phyloP scores from a whole-genome alignment of 2,888 invertebrate species.

The Patella caerulea region DNA sequence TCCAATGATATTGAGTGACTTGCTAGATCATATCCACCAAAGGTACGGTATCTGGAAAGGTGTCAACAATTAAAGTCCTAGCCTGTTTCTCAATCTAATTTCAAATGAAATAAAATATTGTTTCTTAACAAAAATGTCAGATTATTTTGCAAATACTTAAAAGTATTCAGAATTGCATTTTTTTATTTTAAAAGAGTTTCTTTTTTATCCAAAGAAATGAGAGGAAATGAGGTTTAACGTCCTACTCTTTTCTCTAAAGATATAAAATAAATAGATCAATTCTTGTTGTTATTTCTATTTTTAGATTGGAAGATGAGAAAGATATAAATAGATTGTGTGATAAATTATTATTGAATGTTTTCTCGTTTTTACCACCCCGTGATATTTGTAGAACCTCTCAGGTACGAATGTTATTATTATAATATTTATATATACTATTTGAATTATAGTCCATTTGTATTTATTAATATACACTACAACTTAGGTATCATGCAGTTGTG shows the following conservation, averaged over 20 bases:
- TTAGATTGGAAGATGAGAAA: constrained; percentile 55
- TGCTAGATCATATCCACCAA: constrained; percentile 54
- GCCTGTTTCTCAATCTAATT: no score
- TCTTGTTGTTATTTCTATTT: constrained; percentile 15
- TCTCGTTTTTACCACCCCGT: constrained; percentile 53
- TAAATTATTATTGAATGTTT: constrained; percentile 59
- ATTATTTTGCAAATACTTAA: background rate
- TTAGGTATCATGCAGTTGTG: no score
- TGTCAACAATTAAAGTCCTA: background rate
- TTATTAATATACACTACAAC: no score
- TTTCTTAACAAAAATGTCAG: background rate
- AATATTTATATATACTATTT: background rate
- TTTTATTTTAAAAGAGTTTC: background rate
- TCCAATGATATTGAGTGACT: constrained; percentile 53
- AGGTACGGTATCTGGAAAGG: constrained; percentile 37
- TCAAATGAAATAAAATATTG: background rate
- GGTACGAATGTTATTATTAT: constrained; percentile 38
- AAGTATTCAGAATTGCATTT: background rate
- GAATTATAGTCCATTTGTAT: no score
- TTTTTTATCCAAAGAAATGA: no score
- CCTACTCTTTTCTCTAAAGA: background rate
- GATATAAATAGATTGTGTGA: constrained; percentile 65
- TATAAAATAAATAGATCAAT: background rate
- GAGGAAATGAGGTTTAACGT: no score
- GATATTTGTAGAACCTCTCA: constrained; percentile 52